These are phyloP conservation scores for Polyergus mexicanus DNA, from an alignment of 1,140 invertebrate species.

Conservation along the genomic window DNA sequence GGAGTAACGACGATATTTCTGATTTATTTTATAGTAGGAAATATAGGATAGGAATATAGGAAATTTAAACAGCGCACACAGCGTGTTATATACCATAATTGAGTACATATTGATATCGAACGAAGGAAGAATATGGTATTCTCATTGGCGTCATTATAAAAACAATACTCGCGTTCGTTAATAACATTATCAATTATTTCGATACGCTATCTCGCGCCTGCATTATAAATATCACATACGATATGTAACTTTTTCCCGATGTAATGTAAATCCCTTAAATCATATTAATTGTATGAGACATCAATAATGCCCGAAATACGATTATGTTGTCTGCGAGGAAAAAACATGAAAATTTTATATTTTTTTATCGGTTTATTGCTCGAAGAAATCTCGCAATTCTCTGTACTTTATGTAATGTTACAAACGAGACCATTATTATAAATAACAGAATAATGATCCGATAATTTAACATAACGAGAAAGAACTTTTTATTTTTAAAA, in stretches of 20 bases:
- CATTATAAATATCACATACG: not conserved
- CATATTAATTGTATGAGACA: constrained; percentile 23
- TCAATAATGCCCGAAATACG: constrained; percentile 11
- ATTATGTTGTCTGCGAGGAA: not conserved
- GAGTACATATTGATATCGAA: constrained; percentile 42
- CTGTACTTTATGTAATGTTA: not conserved
- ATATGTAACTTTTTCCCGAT: not conserved
- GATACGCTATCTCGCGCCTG: constrained; percentile 18
- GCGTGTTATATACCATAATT: constrained; percentile 44
- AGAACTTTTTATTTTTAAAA: no score
- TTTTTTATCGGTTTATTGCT: not conserved
- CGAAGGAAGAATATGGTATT: constrained; percentile 28
- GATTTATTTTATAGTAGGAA: constrained; percentile 46
- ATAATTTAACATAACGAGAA: no score
- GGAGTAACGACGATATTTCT: constrained; percentile 24
- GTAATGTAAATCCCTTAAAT: constrained; percentile 27
- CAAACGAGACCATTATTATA: not conserved
- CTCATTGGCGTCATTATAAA: constrained; percentile 45
- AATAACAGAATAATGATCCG: not conserved
- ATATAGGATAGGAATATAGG: no score
- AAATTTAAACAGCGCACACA: constrained; percentile 43
- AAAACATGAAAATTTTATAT: not conserved
- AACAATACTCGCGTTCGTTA: constrained; percentile 52
- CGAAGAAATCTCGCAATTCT: not conserved
- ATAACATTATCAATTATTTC: constrained; percentile 59